A percentile compares a stretch with the other conserved stretches of the same genome.
phyloP scores from a whole-genome alignment of 2,797 vertebrate species.

The Ataeniobius toweri region DNA sequence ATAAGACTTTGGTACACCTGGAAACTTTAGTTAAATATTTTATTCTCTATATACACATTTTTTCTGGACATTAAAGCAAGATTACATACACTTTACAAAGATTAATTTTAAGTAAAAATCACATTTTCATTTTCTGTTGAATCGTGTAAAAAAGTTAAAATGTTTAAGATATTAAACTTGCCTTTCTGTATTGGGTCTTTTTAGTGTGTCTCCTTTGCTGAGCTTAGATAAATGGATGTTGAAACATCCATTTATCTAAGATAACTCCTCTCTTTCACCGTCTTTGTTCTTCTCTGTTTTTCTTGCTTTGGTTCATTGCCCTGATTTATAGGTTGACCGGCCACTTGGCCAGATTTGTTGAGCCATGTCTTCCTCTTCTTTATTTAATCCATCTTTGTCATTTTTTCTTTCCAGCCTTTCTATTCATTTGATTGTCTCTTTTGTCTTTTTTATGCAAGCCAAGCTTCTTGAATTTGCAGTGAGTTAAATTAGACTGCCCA shows the following conservation, averaged over 20 bases:
- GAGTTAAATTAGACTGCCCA: not conserved
- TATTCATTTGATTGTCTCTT: conserved; percentile 2
- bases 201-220: not conserved
- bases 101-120: not conserved
- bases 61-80: not conserved
- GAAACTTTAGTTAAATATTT: not conserved
- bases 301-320: conserved; percentile 5
- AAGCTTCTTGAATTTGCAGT: not conserved
- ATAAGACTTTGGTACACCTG: not conserved
- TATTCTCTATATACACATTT: not conserved
- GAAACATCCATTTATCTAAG: conserved; percentile 21
- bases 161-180: not conserved
- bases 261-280: conserved; percentile 12
- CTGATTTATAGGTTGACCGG: conserved; percentile 39
- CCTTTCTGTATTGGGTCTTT: not conserved
- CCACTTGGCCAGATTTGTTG: conserved; percentile 38
- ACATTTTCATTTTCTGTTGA: too few relatives aligned
- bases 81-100: not conserved
- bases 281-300: conserved; percentile 18
- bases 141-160: not conserved
- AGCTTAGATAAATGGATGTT: conserved; percentile 8
- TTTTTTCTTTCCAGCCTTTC: not conserved
- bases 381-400: conserved; percentile 13
- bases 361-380: conserved; percentile 48
- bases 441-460: not conserved